phyloP scores from a whole-genome alignment of 2,113 vertebrate genomes.

The Vireo altiloquus region DNA sequence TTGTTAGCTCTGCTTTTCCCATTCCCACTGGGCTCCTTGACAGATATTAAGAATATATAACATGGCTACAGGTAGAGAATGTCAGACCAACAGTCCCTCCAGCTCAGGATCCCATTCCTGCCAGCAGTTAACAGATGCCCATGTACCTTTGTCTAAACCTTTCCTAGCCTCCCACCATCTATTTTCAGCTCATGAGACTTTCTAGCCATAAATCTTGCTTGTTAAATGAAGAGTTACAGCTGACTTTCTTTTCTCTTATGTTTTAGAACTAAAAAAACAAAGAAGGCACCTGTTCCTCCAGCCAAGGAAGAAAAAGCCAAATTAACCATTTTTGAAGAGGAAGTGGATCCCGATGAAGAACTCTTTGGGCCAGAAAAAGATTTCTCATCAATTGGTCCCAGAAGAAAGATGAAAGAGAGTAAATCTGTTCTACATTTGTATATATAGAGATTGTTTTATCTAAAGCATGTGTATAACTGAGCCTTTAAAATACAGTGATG shows the following conservation, averaged over 20 bases:
- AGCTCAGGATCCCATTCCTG: background rate
- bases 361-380: slow-evolving; percentile 66
- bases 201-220: background rate
- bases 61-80: background rate
- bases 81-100: background rate
- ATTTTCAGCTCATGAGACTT: background rate
- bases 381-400: background rate
- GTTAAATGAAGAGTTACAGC: background rate
- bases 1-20: background rate
- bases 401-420: slow-evolving; percentile 58
- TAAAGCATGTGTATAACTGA: background rate
- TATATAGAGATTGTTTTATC: background rate
- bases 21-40: background rate
- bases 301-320: slow-evolving; percentile 36
- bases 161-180: background rate
- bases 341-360: slow-evolving; percentile 61
- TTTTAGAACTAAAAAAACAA: slow-evolving; percentile 74
- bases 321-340: slow-evolving; percentile 76
- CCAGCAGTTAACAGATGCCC: background rate
- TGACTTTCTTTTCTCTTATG: background rate
- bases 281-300: slow-evolving; percentile 23
- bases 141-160: background rate
- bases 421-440: background rate
- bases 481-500: background rate
- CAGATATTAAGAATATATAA: background rate